These are phyloP conservation scores for Ips typographus DNA, from an alignment of 1,140 invertebrate genomes.

Conservation along the genomic window DNA sequence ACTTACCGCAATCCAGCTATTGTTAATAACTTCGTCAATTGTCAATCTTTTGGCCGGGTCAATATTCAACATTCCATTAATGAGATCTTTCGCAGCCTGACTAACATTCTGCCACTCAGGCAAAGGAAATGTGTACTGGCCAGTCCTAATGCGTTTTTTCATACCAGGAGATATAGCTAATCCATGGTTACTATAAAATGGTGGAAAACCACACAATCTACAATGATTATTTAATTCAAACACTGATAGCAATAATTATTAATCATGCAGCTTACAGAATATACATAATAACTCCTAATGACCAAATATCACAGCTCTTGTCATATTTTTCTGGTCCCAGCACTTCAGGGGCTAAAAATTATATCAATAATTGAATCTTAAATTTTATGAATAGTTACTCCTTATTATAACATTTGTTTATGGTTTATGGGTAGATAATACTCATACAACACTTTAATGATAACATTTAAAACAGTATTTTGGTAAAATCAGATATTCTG, in stretches of 20 bases:
- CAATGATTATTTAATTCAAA: conserved; percentile 39
- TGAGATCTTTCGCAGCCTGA: conserved; percentile 91
- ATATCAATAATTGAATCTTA: background rate
- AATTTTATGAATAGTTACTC: too few relatives aligned
- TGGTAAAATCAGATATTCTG: too few relatives aligned
- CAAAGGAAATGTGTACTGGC: conserved; percentile 95
- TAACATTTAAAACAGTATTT: too few relatives aligned
- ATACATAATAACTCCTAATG: conserved; percentile 97
- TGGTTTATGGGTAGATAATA: too few relatives aligned
- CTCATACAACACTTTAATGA: background rate
- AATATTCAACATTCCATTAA: conserved; percentile 89
- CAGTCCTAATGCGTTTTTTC: conserved; percentile 95
- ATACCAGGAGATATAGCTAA: conserved; percentile 98
- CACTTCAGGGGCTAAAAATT: conserved; percentile 83
- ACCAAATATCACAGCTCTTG: conserved; percentile 99
- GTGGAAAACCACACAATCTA: conserved; percentile 95
- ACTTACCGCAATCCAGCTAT: conserved; percentile 88
- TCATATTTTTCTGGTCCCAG: conserved; percentile 97
- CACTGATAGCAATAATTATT: background rate
- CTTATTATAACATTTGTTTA: too few relatives aligned
- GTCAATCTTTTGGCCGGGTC: conserved; percentile 86
- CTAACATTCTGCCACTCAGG: conserved; percentile 97
- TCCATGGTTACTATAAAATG: conserved; percentile 97
- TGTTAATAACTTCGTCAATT: conserved; percentile 88
- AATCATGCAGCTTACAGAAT: conserved; percentile 72